Evolutionary conservation across 1,140 invertebrate genomes (phyloP).

Genomic region (Drosophila chauvacae): DNA sequence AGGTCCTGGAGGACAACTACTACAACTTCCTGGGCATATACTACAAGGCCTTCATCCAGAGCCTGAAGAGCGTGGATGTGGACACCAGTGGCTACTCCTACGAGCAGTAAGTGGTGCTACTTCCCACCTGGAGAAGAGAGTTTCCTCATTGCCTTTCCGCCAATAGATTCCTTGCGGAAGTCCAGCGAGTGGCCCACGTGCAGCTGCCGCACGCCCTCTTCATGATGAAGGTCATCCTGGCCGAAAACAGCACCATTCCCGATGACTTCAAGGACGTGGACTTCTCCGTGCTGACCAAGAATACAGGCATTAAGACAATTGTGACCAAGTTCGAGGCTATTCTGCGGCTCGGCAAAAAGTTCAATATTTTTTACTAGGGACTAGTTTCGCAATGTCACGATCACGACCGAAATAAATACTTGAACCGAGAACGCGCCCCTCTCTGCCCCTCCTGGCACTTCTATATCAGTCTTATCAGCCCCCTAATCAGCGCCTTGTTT

Average conservation of each 20-base stretch:
- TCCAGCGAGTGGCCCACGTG: slow-evolving; percentile 58
- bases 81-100: slow-evolving; percentile 57
- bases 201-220: slow-evolving; percentile 72
- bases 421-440: background rate
- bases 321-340: slow-evolving; percentile 61
- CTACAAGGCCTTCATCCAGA: slow-evolving; percentile 85
- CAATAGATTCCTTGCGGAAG: slow-evolving; percentile 67
- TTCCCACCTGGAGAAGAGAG: too few relatives aligned
- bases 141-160: background rate
- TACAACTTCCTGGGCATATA: slow-evolving; percentile 86
- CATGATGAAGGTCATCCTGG: slow-evolving; percentile 75
- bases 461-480: slow-evolving; percentile 26
- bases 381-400: background rate
- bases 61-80: slow-evolving; percentile 66
- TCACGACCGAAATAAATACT: slow-evolving; percentile 1
- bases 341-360: slow-evolving; percentile 63
- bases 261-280: slow-evolving; percentile 76
- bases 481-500: slow-evolving; percentile 19
- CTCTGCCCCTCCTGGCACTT: background rate
- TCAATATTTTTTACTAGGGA: slow-evolving; percentile 62
- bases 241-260: slow-evolving; percentile 67
- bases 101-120: slow-evolving; percentile 47
- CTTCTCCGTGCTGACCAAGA: slow-evolving; percentile 57
- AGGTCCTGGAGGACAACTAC: slow-evolving; percentile 84
- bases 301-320: slow-evolving; percentile 54